phyloP scores from a whole-genome alignment of 2,888 invertebrate genomes.

The Hypsopygia costalis region DNA sequence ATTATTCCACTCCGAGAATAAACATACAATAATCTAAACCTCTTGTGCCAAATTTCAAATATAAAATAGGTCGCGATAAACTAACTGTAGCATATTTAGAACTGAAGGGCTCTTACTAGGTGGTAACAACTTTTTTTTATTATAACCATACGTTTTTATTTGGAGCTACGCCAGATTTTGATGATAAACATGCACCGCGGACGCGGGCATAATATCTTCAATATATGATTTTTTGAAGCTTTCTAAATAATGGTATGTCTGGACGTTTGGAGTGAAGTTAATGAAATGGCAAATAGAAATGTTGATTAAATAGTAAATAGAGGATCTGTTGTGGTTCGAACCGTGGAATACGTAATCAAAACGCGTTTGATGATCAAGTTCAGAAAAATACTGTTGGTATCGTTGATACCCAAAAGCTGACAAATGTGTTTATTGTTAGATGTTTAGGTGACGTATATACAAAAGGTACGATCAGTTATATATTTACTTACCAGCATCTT shows the following conservation, averaged over 20 bases:
- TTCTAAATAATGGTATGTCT: background rate
- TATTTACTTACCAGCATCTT: too few species aligned
- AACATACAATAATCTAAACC: constrained; percentile 21
- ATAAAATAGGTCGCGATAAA: constrained; percentile 48
- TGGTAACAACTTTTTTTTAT: constrained; percentile 34
- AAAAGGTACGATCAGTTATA: too few species aligned
- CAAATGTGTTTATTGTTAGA: too few species aligned
- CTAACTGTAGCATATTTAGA: constrained; percentile 40
- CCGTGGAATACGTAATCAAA: too few species aligned
- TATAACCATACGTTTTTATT: constrained; percentile 28
- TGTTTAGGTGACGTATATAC: too few species aligned
- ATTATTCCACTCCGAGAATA: constrained; percentile 26
- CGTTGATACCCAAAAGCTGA: too few species aligned
- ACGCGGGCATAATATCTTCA: constrained; percentile 15
- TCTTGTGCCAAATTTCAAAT: constrained; percentile 29
- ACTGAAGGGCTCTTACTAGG: constrained; percentile 45
- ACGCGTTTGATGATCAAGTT: too few species aligned
- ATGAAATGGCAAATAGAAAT: too few species aligned
- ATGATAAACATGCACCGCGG: constrained; percentile 24
- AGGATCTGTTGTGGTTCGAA: too few species aligned
- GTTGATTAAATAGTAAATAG: too few species aligned
- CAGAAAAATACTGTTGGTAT: too few species aligned
- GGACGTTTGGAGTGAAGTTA: background rate
- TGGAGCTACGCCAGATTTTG: constrained; percentile 40
- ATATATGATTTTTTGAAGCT: constrained; percentile 3